phyloP scores from a whole-genome alignment of 2,797 vertebrate genomes.

The Heterohyrax brucei region DNA sequence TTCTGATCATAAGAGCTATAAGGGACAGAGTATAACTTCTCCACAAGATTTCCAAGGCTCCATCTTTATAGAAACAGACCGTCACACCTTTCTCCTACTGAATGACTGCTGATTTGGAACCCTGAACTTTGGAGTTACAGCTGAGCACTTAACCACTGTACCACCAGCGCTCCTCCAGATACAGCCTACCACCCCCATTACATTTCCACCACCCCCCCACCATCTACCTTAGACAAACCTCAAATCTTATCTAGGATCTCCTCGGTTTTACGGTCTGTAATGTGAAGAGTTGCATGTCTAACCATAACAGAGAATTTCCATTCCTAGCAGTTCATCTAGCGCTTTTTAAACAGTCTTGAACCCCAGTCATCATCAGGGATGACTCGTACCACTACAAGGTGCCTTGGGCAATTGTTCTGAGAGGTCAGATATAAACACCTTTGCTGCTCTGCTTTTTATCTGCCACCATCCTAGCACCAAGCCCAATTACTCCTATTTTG shows the following conservation, averaged over 20 bases:
- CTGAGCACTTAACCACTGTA: too few species aligned
- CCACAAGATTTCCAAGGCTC: too few species aligned
- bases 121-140: too few species aligned
- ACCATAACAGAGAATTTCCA: not conserved
- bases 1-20: too few species aligned
- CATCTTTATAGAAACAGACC: too few species aligned
- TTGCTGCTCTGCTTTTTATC: constrained; percentile 76
- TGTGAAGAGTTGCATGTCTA: not conserved
- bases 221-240: not conserved
- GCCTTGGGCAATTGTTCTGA: constrained; percentile 78
- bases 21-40: too few species aligned
- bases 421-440: constrained; percentile 87
- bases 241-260: not conserved
- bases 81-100: too few species aligned
- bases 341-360: constrained; percentile 71
- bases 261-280: not conserved
- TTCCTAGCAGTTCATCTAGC: constrained; percentile 44
- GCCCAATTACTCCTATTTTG: constrained; percentile 87
- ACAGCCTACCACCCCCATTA: accelerated
- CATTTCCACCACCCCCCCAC: not conserved
- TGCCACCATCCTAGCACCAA: constrained; percentile 79
- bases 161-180: too few species aligned
- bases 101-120: too few species aligned
- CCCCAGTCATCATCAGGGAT: constrained; percentile 73
- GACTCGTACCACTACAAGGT: constrained; percentile 83